Base-by-base conservation (phyloP, 30 jellyfish, hydroid and myxozoan species). In the Turritopsis dohrnii region DNA sequence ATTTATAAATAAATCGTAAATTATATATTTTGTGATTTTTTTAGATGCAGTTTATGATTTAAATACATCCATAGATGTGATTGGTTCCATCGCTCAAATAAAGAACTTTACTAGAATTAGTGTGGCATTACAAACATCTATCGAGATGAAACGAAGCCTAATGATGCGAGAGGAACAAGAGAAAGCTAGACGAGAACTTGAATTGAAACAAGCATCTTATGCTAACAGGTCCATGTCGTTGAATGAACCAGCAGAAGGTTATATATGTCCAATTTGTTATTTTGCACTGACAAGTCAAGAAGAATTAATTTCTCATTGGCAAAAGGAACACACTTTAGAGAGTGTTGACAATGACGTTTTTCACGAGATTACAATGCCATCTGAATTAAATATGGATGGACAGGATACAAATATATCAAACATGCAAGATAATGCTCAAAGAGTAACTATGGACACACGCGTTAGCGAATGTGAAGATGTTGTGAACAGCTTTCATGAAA, bases 191-290 rank as follows among this genome's bases (percentile, higher is more conserved):
- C 88, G 54, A 54, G 96, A 83, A 21, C 80, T 29, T 18, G 89
- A 81, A 17, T 73, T 90, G 28, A 52, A 82, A 66, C 77, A 82
- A 0, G 99, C 99, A 41, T 73, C 80, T 26, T 71, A 41, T 66
- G 97, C 97, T 53, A 94, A 94, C 83, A 80, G 74, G 54, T 94
- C 99, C 1, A 83, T 94, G 22, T 94, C 99, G 20, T 96, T 89
- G 60, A 94, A 94, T 83, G 90, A 66, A 66, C 95, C 94, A 1
- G 99, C 97, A 13, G 99, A 94, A 76, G 99, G 99, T n/a, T 94
- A 86, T 71, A 94, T 94, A 18, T 94, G 99, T 60, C 99, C 99
- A 18, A 85, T 94, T 65, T 94, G 99, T 81, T 89, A 94, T 71
- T 86, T 65, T 87, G 99, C 97, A 18, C 97, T 85, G 72, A 90